Base-by-base conservation (phyloP, 2,888 invertebrate genomes). In the Apotomis capreana region DNA sequence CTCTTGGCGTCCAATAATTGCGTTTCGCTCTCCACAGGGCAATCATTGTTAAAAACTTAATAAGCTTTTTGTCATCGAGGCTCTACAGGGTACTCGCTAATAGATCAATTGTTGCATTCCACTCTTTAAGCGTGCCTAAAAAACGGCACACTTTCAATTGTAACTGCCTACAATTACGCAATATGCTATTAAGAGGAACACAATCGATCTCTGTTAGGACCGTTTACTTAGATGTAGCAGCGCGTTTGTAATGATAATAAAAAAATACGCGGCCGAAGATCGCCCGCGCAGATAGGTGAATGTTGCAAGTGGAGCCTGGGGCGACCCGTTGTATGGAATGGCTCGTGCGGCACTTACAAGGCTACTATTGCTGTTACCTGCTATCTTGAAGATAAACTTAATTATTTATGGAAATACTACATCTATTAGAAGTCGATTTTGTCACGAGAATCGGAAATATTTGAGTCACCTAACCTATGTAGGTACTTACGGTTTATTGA, bases 181-280 rank as follows among this genome's bases (percentile, higher is more conserved):
- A 90, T 78, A 85, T 62, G 75, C 83, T 85, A 89, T 89, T 90
- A 89, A 85, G 83, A 81, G 78, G 83, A 84, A 88, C 86, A 88
- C 86, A 87, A 87, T 86, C 81, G 84, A 83, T 85, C 81, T 81
- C 80, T 83, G 81, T 82, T 79, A 78, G 79, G 80, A 81, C 83
- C 84, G 83, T 89, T 89, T 87, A 87, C 86, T 87, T 83, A 84
- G 87, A 87, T 84, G 87, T 79, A 81, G 78, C 82, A 82, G 75
- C 78, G 80, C 77, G 77, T 76, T 76, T 81, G 82, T 84, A 83
- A 81, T 84, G 85, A 86, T 85, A 85, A 84, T 80, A 80, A 81
- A 81, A 78, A 77, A 77, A 75, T 69, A 71, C 71, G 74, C 77
- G 69, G 79, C 76, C 77, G 80, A 81, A 87, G 90, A 91, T 91